phyloP scores from a whole-genome alignment of 1,140 invertebrate species.

The Nylanderia fulva region DNA sequence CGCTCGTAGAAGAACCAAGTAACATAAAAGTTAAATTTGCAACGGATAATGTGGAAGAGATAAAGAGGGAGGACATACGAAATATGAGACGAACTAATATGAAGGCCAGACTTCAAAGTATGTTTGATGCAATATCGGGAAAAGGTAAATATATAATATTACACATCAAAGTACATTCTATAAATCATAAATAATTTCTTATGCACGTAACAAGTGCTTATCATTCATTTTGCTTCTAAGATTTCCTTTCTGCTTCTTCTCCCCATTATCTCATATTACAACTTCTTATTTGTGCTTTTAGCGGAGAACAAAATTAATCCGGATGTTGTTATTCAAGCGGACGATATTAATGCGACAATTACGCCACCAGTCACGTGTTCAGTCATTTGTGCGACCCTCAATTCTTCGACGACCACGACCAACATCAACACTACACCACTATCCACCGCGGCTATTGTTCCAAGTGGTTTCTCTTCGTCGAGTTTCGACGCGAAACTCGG shows the following conservation, averaged over 20 bases:
- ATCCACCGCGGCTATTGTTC: constrained; percentile 77
- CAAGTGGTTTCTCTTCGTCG: constrained; percentile 67
- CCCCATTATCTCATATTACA: background rate
- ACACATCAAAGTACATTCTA: background rate
- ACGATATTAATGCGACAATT: constrained; percentile 72
- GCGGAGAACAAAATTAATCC: constrained; percentile 81
- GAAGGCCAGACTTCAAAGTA: constrained; percentile 82
- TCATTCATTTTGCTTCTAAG: background rate
- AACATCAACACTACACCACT: constrained; percentile 82
- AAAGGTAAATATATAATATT: constrained; percentile 77
- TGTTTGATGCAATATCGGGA: constrained; percentile 85
- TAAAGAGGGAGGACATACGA: constrained; percentile 82
- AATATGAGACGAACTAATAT: constrained; percentile 84
- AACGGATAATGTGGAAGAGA: constrained; percentile 81
- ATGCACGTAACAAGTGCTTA: background rate
- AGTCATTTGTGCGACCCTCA: constrained; percentile 68
- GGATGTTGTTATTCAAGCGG: constrained; percentile 83
- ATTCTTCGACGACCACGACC: constrained; percentile 79
- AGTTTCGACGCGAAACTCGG: constrained; percentile 60
- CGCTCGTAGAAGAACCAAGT: constrained; percentile 79
- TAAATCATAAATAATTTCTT: too few relatives aligned
- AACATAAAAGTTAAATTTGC: constrained; percentile 78
- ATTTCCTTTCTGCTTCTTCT: background rate
- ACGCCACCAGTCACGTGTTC: constrained; percentile 41
- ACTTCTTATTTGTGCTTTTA: constrained; percentile 61